Conservation (phyloP, 2,797 vertebrate species). For the Tangara arthus region DNA sequence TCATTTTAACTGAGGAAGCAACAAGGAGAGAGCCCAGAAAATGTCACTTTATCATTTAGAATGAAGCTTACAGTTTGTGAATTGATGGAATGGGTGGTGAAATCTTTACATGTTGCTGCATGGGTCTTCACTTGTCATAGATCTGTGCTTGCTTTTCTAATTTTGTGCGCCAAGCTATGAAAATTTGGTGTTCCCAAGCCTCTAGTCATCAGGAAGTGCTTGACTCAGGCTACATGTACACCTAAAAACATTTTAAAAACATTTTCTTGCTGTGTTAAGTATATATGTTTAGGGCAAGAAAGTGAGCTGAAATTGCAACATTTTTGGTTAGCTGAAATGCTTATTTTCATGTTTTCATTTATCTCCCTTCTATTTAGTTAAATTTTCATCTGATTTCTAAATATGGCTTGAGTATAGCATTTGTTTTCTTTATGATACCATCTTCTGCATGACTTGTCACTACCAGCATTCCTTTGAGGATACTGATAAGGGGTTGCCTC, state of each 20-base stretch:
- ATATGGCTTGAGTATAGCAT: not conserved
- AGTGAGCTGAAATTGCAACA: not conserved
- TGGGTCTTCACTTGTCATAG: not conserved
- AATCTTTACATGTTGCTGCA: not conserved
- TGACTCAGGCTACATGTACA: not conserved
- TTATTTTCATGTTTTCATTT: not conserved
- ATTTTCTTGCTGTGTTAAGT: not conserved
- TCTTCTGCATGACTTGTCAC: not conserved
- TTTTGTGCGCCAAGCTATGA: not conserved
- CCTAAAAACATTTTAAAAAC: not conserved
- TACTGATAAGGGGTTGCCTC: not conserved
- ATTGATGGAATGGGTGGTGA: not conserved
- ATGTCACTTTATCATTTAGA: not conserved
- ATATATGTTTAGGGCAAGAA: not conserved
- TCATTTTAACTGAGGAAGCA: not conserved
- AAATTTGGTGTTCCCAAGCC: not conserved
- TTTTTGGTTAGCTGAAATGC: not conserved
- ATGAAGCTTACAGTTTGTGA: not conserved
- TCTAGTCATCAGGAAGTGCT: not conserved
- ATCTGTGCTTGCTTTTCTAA: not conserved
- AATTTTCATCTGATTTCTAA: constrained; percentile 7
- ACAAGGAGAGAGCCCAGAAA: not conserved
- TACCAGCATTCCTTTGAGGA: not conserved
- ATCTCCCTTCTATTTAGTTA: not conserved
- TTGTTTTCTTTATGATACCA: constrained; percentile 24